Base-by-base conservation (phyloP, 2,797 vertebrate species). In the Malurus leucopterus region DNA sequence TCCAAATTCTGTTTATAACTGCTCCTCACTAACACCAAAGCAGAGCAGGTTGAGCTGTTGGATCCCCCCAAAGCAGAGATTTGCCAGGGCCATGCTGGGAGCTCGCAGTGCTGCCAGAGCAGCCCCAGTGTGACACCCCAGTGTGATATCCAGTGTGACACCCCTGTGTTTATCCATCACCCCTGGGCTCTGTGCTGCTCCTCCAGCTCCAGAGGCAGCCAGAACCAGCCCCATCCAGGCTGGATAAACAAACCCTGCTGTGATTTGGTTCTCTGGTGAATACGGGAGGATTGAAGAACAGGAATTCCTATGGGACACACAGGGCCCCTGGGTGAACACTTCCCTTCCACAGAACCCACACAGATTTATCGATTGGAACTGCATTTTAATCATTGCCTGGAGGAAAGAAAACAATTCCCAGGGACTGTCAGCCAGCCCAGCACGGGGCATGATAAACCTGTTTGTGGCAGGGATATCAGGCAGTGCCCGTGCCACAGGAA, bases 351-450 rank as follows among this genome's bases (percentile, higher is more conserved):
- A 58, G 90, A 90, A 79, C 73, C 32, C 0, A 0, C 46, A 43
- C 51, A 47, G 91, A 82, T 86, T 84, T 90, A 93, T 86, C 86
- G 93, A 86, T 38, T 74, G n/a, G 24, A 77, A 22, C 89, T 78
- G 74, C 59, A 82, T 88, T 95, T 94, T 90, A 93, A 95, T 90
- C 55, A 55, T 36, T 51, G 72, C 61, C 70, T 84, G 29, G 34
- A 88, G 75, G 84, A 89, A 85, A 87, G 64, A 74, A 92, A 94
- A 89, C 72, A 91, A 49, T 79, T 95, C 70, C 80, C 55, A 49
- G 90, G 73, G 91, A 46, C 46, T 86, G 72, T 17, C 78, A 86
- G 94, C 14, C 88, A 84, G 49, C 86, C 73, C 69, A 83, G 89
- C 76, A 91, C 9, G 19, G 84, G 80, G 70, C 38, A 64, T 6